These are phyloP conservation scores for Porites cylindrica DNA, from an alignment of 92 coral and sea anemone species.

Conservation along the genomic window DNA sequence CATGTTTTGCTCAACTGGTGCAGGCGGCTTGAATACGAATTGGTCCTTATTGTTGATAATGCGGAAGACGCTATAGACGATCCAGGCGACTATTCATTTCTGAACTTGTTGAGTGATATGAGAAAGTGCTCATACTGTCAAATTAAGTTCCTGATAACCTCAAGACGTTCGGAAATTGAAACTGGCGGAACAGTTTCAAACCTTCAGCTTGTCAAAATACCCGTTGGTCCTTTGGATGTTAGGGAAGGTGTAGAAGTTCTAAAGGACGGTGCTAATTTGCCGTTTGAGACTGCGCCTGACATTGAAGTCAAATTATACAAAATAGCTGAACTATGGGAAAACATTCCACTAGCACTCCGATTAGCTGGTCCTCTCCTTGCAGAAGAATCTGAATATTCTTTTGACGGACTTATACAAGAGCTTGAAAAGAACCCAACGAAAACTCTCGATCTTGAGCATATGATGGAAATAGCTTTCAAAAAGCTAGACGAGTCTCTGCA, in stretches of 20 bases:
- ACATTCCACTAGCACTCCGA: not conserved
- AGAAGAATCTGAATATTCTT: not conserved
- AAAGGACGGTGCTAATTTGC: not conserved
- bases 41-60: not conserved
- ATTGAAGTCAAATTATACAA: not conserved
- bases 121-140: not conserved
- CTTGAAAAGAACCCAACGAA: not conserved
- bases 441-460: not conserved
- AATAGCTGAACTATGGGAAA: not conserved
- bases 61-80: not conserved
- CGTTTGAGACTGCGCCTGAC: no score
- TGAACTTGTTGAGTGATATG: not conserved
- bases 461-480: not conserved
- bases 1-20: not conserved
- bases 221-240: not conserved
- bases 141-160: not conserved
- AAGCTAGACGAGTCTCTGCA: not conserved
- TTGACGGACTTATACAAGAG: not conserved
- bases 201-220: no score
- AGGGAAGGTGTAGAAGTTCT: not conserved
- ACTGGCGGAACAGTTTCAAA: not conserved
- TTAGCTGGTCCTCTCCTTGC: not conserved
- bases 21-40: not conserved
- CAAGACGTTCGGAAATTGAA: not conserved
- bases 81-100: no score